Conservation (phyloP, 1,140 invertebrate species). For the Anastatus disparis region DNA sequence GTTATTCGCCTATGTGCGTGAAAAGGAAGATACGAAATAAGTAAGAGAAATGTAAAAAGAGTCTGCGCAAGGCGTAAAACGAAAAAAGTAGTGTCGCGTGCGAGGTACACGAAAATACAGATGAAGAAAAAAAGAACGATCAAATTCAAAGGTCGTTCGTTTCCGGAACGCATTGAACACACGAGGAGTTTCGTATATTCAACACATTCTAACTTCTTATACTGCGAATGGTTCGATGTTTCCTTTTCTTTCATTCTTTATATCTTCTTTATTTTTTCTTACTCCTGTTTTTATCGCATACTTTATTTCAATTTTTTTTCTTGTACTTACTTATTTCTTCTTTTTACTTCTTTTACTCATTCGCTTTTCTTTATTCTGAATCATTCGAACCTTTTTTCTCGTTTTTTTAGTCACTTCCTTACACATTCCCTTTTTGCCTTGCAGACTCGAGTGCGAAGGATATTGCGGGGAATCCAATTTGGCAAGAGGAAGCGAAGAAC, state of each 20-base stretch:
- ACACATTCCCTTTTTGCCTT: too few species aligned
- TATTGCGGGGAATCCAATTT: conserved; percentile 39
- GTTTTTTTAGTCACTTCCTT: not conserved
- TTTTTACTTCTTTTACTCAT: not conserved
- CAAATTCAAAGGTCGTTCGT: conserved; percentile 30
- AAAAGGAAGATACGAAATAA: not conserved
- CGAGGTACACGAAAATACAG: too few species aligned
- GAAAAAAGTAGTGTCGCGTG: too few species aligned
- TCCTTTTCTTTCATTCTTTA: too few species aligned
- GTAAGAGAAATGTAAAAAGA: too few species aligned
- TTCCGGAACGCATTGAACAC: conserved; percentile 23
- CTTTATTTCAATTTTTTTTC: too few species aligned
- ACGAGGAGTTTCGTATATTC: conserved; percentile 32
- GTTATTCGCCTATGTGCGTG: too few species aligned
- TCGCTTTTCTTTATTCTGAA: not conserved
- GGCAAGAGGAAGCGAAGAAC: not conserved
- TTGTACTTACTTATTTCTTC: not conserved
- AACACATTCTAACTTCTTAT: too few species aligned
- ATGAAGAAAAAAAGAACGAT: conserved; percentile 9
- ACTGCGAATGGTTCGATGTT: too few species aligned
- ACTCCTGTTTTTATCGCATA: too few species aligned
- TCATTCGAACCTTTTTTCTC: not conserved
- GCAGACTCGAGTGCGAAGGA: conserved; percentile 6
- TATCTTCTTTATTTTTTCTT: too few species aligned
- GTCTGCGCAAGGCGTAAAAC: too few species aligned